These are phyloP conservation scores for Caenorhabditis auriculariae DNA, from an alignment of 2,888 invertebrate species.

Conservation along the genomic window DNA sequence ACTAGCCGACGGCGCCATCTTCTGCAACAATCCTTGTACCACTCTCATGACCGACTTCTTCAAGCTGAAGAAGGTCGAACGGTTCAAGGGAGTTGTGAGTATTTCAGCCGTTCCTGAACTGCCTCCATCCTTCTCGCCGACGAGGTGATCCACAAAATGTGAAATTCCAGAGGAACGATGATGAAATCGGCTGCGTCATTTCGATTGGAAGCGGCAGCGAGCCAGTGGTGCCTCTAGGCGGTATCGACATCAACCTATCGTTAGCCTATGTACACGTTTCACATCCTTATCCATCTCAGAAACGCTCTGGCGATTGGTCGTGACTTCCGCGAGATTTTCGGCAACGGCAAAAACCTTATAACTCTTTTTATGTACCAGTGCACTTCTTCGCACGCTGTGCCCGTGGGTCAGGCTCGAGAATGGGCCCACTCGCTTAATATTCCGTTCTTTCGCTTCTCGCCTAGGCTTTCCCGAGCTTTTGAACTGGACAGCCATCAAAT, in stretches of 20 bases:
- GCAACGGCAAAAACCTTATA: constrained; percentile 79
- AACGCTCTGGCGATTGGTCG: constrained; percentile 14
- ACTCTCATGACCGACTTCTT: constrained; percentile 32
- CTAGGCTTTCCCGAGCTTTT: constrained; percentile 81
- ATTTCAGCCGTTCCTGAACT: neutral
- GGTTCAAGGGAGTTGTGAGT: constrained; percentile 19
- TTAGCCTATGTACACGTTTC: neutral
- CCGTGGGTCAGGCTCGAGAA: constrained; percentile 84
- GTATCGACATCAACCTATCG: constrained; percentile 29
- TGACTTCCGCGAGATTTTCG: constrained; percentile 81
- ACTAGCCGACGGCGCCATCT: constrained; percentile 34
- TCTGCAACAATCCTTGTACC: constrained; percentile 41
- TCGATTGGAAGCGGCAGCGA: constrained; percentile 75
- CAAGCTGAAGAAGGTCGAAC: constrained; percentile 34
- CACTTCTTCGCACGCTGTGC: constrained; percentile 36
- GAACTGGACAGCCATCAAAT: constrained; percentile 82
- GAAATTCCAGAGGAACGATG: constrained; percentile 16
- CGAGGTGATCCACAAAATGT: neutral
- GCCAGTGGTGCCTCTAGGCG: constrained; percentile 61
- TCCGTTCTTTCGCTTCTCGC: constrained; percentile 80
- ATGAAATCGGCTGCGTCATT: constrained; percentile 75
- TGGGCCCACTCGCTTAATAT: constrained; percentile 86
- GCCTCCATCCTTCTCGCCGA: neutral
- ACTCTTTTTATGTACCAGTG: constrained; percentile 79
- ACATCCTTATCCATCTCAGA: neutral